Percentiles rank a stretch among this genome's conserved stretches.
phyloP scores from a whole-genome alignment of 2,797 vertebrate genomes.

The Notoglanidium macrostoma region DNA sequence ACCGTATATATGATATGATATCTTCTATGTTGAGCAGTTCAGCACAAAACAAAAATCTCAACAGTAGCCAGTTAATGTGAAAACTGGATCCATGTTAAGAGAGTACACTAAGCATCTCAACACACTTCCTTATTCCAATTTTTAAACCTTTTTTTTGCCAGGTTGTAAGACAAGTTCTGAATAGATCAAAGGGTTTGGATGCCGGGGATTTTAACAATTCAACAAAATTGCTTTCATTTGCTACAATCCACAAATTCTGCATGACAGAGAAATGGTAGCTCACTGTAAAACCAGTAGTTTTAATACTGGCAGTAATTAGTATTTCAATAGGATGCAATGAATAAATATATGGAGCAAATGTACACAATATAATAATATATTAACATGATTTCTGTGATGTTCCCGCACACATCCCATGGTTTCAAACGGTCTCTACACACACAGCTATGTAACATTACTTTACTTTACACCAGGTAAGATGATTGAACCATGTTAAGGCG shows the following conservation, averaged over 20 bases:
- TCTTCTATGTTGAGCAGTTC: not conserved
- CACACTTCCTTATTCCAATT: not conserved
- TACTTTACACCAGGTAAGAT: not conserved
- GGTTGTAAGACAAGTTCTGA: not conserved
- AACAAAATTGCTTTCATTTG: not conserved
- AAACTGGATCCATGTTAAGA: not conserved
- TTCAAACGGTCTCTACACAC: not conserved
- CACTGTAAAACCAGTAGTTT: not conserved
- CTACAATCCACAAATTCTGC: not conserved
- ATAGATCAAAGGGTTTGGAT: not conserved
- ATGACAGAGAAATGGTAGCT: not conserved
- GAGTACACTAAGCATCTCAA: not conserved
- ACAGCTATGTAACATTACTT: not conserved
- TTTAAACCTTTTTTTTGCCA: not conserved
- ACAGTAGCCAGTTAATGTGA: not conserved
- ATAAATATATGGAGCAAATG: conserved; percentile 3
- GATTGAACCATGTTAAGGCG: not conserved
- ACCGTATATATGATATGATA: not conserved
- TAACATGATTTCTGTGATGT: not conserved
- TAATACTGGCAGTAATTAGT: too few relatives aligned
- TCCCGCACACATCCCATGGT: not conserved
- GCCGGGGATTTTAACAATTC: not conserved
- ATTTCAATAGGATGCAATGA: not conserved
- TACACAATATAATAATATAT: not conserved
- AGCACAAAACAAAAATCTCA: not conserved